Evolutionary conservation across 35 echinoderm and acorn worm species (phyloP).

Genomic region (Lytechinus pictus): DNA sequence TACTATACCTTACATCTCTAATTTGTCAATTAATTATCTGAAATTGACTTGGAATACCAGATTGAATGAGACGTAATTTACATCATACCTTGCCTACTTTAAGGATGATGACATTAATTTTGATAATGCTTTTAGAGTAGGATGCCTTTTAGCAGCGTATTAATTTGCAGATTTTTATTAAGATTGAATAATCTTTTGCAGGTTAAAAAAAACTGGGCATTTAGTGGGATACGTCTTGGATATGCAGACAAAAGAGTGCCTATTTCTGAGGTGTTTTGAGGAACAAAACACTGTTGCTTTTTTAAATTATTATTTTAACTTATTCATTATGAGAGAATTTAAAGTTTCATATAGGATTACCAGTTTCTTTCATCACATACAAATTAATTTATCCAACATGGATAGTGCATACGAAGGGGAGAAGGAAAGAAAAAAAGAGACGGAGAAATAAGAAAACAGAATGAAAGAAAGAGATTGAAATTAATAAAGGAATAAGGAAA

Average conservation of each 20-base stretch:
- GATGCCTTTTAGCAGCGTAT: background rate
- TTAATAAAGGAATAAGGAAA: background rate
- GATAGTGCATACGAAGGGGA: background rate
- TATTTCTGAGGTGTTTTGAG: no score
- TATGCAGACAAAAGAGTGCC: no score
- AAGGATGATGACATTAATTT: background rate
- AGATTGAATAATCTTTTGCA: background rate
- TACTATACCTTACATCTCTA: background rate
- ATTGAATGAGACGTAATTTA: background rate
- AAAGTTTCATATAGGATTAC: background rate
- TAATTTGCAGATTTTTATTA: background rate
- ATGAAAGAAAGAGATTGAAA: background rate
- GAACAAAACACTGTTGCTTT: no score
- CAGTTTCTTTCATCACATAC: background rate
- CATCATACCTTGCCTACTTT: background rate
- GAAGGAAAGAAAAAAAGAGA: background rate
- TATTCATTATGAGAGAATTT: background rate
- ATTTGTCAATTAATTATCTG: background rate
- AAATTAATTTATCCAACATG: background rate
- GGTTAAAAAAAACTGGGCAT: no score
- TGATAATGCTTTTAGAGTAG: background rate
- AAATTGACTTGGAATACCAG: background rate
- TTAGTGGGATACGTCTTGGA: no score
- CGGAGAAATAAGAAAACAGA: background rate
- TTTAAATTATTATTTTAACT: no score